Percentiles rank a stretch among this genome's conserved stretches.
These are phyloP conservation scores for Pseudomyrmex sp. DNA, from an alignment of 1,140 invertebrate genomes.

Conservation along the genomic window DNA sequence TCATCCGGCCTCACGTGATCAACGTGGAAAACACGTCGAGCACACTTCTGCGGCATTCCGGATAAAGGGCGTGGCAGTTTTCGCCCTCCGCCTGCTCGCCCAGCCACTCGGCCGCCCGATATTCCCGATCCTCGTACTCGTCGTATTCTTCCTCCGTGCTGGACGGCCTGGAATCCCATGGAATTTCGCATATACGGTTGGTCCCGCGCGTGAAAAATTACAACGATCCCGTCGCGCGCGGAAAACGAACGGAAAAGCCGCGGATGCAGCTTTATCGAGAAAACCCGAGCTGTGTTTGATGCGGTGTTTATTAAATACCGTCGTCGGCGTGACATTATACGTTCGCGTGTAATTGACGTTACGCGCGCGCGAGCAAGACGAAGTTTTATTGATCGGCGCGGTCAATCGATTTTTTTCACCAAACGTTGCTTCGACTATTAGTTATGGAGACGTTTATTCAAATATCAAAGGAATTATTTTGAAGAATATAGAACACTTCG, in stretches of 20 bases:
- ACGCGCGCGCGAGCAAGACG: not conserved
- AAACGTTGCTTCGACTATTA: conserved; percentile 17
- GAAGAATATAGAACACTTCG: not conserved
- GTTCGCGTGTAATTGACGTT: conserved; percentile 32
- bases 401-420: conserved; percentile 20
- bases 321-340: conserved; percentile 13
- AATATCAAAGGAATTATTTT: not conserved
- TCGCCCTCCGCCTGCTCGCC: conserved; percentile 77
- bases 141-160: conserved; percentile 81
- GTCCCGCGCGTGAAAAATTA: conserved; percentile 58
- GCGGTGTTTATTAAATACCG: conserved; percentile 50
- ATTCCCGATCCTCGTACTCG: conserved; percentile 81
- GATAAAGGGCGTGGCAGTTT: conserved; percentile 83
- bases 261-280: conserved; percentile 26
- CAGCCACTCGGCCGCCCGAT: conserved; percentile 80
- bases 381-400: conserved; percentile 10
- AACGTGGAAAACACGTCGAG: conserved; percentile 81
- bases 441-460: conserved; percentile 6
- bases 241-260: not conserved
- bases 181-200: conserved; percentile 32
- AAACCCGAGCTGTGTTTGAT: not conserved
- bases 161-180: conserved; percentile 82
- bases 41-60: conserved; percentile 81
- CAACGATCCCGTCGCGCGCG: conserved; percentile 31
- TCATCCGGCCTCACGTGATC: conserved; percentile 53